A percentile compares a stretch with the other conserved stretches of the same genome.
phyloP scores from a whole-genome alignment of 2,113 vertebrate species.

The Opisthocomus hoazin region DNA sequence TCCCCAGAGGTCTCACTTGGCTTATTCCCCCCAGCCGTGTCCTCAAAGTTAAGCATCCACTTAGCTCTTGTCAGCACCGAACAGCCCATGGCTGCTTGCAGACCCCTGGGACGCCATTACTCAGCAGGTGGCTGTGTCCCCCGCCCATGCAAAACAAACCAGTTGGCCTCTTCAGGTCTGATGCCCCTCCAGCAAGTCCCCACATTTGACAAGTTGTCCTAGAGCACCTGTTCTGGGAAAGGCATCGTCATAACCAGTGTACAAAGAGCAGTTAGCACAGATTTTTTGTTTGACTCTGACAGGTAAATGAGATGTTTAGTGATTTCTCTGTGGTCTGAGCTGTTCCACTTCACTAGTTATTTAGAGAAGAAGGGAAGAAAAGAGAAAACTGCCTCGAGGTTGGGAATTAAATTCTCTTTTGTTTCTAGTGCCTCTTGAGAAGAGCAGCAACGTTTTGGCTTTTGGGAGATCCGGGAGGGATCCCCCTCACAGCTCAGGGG shows the following conservation, averaged over 20 bases:
- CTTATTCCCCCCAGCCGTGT: not conserved
- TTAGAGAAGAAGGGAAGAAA: not conserved
- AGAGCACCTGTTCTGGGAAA: not conserved
- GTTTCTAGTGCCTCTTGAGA: not conserved
- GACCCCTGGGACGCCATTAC: not conserved
- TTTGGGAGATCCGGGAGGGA: not conserved
- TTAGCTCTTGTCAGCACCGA: not conserved
- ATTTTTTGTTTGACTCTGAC: not conserved
- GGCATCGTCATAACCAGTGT: fast-evolving
- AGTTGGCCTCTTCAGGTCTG: not conserved
- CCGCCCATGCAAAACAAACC: not conserved
- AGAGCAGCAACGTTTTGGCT: not conserved
- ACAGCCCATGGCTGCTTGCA: not conserved
- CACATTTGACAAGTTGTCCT: not conserved
- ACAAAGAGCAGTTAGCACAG: not conserved
- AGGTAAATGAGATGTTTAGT: not conserved
- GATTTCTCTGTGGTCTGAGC: not conserved
- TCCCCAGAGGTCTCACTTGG: not conserved
- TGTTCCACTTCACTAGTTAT: not conserved
- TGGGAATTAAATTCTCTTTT: not conserved
- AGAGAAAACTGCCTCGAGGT: not conserved
- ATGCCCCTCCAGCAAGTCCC: not conserved
- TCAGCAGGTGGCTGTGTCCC: not conserved
- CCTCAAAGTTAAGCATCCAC: not conserved
- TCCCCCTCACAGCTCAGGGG: not conserved